Evolutionary conservation across 2,113 vertebrate species (phyloP).

Genomic region (Corvus hawaiiensis): DNA sequence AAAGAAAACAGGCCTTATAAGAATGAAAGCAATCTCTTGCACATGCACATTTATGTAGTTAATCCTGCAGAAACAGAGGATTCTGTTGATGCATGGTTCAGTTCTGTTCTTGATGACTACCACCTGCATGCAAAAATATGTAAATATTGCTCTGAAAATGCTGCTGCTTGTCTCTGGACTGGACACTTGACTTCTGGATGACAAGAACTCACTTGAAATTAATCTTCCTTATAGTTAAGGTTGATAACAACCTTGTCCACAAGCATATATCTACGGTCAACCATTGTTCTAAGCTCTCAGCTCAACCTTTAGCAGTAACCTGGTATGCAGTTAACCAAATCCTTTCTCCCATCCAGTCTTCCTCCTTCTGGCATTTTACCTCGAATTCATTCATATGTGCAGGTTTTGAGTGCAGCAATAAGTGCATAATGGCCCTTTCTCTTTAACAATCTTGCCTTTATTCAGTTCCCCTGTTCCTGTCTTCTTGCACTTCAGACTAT

Average conservation of each 20-base stretch:
- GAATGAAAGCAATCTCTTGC: background rate
- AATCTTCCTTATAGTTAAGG: background rate
- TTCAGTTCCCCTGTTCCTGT: background rate
- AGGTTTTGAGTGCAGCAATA: background rate
- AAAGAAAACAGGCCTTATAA: background rate
- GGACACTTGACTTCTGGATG: background rate
- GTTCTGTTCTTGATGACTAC: background rate
- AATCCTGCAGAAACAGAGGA: background rate
- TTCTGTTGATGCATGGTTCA: background rate
- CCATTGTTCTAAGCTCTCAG: background rate
- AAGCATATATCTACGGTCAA: background rate
- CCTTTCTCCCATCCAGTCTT: background rate
- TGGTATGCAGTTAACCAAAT: background rate
- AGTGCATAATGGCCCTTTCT: background rate
- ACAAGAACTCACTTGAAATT: background rate
- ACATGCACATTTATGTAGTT: background rate
- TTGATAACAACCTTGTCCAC: background rate
- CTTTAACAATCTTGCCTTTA: background rate
- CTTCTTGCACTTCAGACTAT: background rate
- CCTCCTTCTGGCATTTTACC: background rate
- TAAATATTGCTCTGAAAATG: background rate
- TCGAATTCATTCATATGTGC: background rate
- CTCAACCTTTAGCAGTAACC: background rate
- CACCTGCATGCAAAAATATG: background rate
- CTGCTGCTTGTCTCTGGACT: background rate